Conservation (phyloP, 2,113 vertebrate species). For the Gracilinanus agilis region DNA sequence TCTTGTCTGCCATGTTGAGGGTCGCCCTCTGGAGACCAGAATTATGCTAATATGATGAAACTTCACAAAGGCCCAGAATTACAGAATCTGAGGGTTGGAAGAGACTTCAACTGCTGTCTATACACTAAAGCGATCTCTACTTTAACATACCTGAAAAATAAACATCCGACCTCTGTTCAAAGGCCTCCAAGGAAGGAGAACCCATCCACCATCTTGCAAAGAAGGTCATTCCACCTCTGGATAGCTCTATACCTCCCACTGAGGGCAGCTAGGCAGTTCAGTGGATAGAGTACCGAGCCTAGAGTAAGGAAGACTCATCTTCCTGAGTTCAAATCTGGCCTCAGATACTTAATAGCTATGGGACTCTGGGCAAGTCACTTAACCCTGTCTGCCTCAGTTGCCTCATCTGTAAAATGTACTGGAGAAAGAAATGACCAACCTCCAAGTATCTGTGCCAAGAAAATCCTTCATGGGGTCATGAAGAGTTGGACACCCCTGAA, state of each 20-base stretch:
- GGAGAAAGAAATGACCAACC: too few species aligned
- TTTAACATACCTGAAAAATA: background rate
- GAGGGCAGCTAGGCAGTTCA: background rate
- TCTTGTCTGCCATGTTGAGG: background rate
- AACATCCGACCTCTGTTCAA: background rate
- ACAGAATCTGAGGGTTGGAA: background rate
- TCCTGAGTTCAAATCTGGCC: too few species aligned
- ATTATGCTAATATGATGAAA: background rate
- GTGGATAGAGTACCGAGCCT: background rate
- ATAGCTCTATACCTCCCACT: background rate
- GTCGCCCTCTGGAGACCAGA: background rate
- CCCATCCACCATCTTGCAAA: background rate
- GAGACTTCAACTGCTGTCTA: background rate
- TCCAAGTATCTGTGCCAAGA: too few species aligned
- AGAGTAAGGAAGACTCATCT: too few species aligned
- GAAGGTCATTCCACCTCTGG: background rate
- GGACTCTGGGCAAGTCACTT: too few species aligned
- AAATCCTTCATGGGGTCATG: too few species aligned
- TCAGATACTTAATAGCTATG: too few species aligned
- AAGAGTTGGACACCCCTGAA: too few species aligned
- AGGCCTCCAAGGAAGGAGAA: background rate
- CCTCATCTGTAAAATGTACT: too few species aligned
- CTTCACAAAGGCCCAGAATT: background rate
- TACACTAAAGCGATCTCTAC: background rate
- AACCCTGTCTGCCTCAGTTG: too few species aligned